Evolutionary conservation across 2,113 vertebrate species (phyloP).

Genomic region (Brienomyrus longianalis): DNA sequence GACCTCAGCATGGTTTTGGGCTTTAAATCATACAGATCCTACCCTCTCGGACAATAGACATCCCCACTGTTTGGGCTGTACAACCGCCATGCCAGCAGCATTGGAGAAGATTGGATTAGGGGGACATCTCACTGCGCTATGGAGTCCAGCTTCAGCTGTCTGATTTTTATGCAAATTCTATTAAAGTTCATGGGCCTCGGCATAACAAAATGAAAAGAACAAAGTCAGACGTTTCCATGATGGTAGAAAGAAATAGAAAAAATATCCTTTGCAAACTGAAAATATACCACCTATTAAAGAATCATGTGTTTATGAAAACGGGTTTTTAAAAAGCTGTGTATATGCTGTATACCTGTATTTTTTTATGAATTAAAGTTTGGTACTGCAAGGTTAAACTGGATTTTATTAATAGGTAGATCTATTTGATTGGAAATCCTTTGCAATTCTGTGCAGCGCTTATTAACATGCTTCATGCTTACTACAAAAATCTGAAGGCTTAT

Average conservation of each 20-base stretch:
- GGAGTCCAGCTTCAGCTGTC: slow-evolving; percentile 65
- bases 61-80: slow-evolving; percentile 75
- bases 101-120: slow-evolving; percentile 85
- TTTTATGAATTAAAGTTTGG: not conserved
- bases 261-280: not conserved
- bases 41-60: slow-evolving; percentile 70
- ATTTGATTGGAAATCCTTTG: not conserved
- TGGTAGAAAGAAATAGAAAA: slow-evolving; percentile 57
- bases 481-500: not conserved
- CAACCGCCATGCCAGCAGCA: slow-evolving; percentile 62
- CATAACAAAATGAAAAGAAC: slow-evolving; percentile 75
- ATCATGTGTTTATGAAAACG: not conserved
- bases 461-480: not conserved
- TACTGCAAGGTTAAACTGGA: not conserved
- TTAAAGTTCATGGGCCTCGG: slow-evolving; percentile 66
- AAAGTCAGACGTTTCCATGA: slow-evolving; percentile 69
- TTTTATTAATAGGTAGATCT: not conserved
- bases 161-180: slow-evolving; percentile 86
- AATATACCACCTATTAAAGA: not conserved
- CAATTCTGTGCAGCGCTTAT: not conserved
- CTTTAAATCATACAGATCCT: slow-evolving; percentile 71
- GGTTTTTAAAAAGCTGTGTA: not conserved
- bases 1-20: slow-evolving; percentile 69
- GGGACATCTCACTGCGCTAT: slow-evolving; percentile 68
- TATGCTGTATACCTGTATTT: not conserved